A percentile compares a stretch with the other conserved stretches of the same genome.
Evolutionary conservation across 2,797 vertebrate genomes (phyloP).

Genomic region (Chromis chromis): DNA sequence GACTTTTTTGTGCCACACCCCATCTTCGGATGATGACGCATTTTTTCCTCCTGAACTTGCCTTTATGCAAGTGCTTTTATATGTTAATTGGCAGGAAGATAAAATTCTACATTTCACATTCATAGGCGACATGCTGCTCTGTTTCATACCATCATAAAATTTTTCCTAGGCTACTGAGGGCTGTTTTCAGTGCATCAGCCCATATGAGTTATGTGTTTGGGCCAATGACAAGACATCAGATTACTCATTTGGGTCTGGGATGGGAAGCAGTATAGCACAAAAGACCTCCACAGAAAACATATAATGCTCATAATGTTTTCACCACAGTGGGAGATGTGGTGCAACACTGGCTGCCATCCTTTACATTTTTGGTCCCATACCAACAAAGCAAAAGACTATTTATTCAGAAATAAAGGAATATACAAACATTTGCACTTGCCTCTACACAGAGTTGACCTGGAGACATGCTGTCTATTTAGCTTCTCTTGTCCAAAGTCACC

Average conservation of each 20-base stretch:
- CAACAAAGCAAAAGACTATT: too few species aligned
- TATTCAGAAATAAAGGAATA: too few species aligned
- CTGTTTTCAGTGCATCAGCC: constrained; percentile 28
- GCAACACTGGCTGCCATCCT: too few species aligned
- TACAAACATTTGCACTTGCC: too few species aligned
- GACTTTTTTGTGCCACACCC: not conserved
- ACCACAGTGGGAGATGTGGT: too few species aligned
- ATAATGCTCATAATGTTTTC: too few species aligned
- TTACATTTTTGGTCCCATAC: too few species aligned
- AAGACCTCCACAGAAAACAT: too few species aligned
- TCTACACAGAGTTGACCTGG: not conserved
- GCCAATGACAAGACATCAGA: constrained; percentile 31
- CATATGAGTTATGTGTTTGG: constrained; percentile 36
- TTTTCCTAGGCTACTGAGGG: constrained; percentile 20
- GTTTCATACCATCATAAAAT: constrained; percentile 14
- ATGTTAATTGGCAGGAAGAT: constrained; percentile 7
- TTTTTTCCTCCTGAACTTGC: rapidly evolving
- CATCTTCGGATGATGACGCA: not conserved
- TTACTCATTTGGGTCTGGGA: constrained; percentile 29
- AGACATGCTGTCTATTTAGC: not conserved
- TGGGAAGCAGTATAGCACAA: not conserved
- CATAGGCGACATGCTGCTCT: not conserved
- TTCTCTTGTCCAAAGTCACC: not conserved
- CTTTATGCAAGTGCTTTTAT: not conserved
- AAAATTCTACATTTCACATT: not conserved